Base-by-base conservation (phyloP, 2,113 vertebrate species). In the Beaufortia kweichowensis region DNA sequence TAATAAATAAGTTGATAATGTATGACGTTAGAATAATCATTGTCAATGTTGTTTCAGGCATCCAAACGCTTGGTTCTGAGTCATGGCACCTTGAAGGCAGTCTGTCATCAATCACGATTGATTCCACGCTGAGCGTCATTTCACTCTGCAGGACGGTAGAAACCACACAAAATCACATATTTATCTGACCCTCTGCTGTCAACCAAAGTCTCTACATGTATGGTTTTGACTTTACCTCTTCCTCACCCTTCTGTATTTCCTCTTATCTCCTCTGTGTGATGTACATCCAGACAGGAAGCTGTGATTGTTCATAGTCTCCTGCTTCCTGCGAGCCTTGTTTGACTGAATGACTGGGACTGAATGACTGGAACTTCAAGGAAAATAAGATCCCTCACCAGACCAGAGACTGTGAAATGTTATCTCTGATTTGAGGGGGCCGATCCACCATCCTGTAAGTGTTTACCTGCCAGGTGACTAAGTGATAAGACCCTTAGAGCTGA, bases 201-300 rank as follows among this genome's bases (percentile, higher is more conserved):
- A 50, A 39, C 59, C 59, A 76, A 61, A 68, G 63, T 69, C 59
- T 48, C 60, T 11, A 70, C 48, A 39, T 75, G 28, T 65, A 29
- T 39, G 8, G 41, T 56, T 8, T 26, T 39, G 60, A 46, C 31
- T 57, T 33, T 73, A 61, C 39, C 63, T 35, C 35, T 76, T 67
- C 68, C 46, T 63, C 61, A 46, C 21, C 76, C 62, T 65, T 14
- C 24, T 41, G 53, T 15, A 70, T 76, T 46, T 66, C 5, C 39
- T 82, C 72, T 76, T 76, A 82, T 71, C 66, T 82, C 6, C 15
- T 31, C 39, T 60, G n/a, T n/a, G 61, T 82, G 53, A 72, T 79
- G 65, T 21, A 61, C 35, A 74, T 74, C 39, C 57, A 64, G 70
- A 14, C 71, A 50, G 64, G 65, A 79, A 63, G 73, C 46, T 61